Evolutionary conservation across 2,113 vertebrate species (phyloP).

Genomic region (Datnioides undecimradiatus): DNA sequence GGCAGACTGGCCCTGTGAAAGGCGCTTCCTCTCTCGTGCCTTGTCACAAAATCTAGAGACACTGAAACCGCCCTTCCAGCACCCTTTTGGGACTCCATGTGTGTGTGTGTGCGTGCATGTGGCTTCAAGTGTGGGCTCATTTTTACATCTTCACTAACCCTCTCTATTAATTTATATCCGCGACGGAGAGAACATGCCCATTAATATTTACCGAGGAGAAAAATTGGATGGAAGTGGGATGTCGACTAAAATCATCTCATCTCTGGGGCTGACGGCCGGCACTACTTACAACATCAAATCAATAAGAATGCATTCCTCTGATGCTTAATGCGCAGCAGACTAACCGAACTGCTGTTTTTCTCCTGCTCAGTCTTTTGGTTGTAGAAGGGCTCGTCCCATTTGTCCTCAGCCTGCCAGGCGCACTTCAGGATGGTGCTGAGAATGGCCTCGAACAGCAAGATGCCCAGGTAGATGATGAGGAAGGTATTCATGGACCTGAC

Average conservation of each 20-base stretch:
- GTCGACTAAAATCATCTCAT: constrained; percentile 32
- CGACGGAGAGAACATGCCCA: background rate
- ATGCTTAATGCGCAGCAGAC: constrained; percentile 8
- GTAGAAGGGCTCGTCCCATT: constrained; percentile 97
- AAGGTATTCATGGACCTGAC: constrained; percentile 98
- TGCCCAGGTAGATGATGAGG: constrained; percentile 96
- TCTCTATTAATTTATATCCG: constrained; percentile 3
- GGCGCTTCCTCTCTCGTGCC: constrained; percentile 29
- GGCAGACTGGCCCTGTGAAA: constrained; percentile 21
- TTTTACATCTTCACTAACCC: background rate
- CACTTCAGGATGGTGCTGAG: constrained; percentile 98
- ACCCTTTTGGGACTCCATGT: background rate
- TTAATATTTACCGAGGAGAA: background rate
- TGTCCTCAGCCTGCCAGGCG: constrained; percentile 93
- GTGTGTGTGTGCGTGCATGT: background rate
- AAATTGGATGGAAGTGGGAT: background rate
- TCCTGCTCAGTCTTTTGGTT: constrained; percentile 95
- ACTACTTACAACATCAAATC: constrained; percentile 27
- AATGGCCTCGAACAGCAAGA: constrained; percentile 94
- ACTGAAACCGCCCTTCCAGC: constrained; percentile 4
- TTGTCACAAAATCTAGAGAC: constrained; percentile 56
- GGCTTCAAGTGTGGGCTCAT: background rate
- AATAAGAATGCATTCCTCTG: constrained; percentile 35
- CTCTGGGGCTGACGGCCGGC: background rate
- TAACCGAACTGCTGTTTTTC: constrained; percentile 91